Base-by-base conservation (phyloP, 2,888 invertebrate genomes). In the Xestia rhomboidea region DNA sequence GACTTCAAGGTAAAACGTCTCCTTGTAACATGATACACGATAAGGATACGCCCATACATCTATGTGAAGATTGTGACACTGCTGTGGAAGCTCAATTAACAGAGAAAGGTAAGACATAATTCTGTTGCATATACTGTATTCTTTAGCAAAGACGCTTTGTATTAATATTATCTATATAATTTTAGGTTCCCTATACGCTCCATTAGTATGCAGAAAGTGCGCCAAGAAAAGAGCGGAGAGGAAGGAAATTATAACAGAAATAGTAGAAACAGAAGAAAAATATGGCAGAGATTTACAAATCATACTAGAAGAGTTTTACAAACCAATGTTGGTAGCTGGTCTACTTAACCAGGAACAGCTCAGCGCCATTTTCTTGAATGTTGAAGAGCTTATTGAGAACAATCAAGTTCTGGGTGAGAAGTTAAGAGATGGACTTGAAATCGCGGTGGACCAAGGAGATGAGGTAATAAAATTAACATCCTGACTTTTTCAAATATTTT, bases 211-310 rank as follows among this genome's bases (percentile, higher is more conserved):
- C 94, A 97, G 98, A 84, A 98, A 99, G 93, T 99, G 99, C 93
- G 97, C 98, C 78, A 98, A 99, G 92, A 98, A 98, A 91, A 97
- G 99, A 76, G 97, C 98, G 15, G 99, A 99, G 93, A 97, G 99
- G 75, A 99, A 99, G 92, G 99, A 99, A 96, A 99, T 99, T 54
- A 98, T 99, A 72, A 98, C 98, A 7, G 99, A 99, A 97, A 99
- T 99, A 82, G 98, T 99, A 8, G 99, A 99, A 95, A 99, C 99
- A 3, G 99, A 99, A 95, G 98, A 99, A 92, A 99, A 99, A 92
- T 99, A 99, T 92, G 99, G 99, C 34, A 97, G 99, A 73, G 99
- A 99, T 94, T 96, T 99, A 89, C 98, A 98, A 93, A 99, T 99
- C 77, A 98, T 99, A 88, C 97, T 99, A 89, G 99, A 99, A 93